These are phyloP conservation scores for Chironomus riparius DNA, from an alignment of 2,888 invertebrate species.

Conservation along the genomic window DNA sequence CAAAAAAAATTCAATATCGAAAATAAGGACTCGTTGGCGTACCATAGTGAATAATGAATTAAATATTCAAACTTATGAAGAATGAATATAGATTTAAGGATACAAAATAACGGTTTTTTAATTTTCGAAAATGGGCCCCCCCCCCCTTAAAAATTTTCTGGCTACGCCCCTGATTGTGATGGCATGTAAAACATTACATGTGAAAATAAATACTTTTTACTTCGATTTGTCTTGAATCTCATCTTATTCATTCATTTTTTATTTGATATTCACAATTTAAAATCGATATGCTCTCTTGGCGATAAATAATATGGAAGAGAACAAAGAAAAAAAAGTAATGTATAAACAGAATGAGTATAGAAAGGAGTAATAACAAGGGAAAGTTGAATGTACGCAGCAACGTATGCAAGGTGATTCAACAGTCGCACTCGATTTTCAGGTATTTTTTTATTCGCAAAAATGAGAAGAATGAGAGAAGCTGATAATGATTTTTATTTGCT, in stretches of 20 bases:
- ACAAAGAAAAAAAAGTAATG: not conserved
- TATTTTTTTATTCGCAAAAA: not conserved
- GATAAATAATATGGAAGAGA: not conserved
- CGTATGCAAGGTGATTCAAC: not conserved
- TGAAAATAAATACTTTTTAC: not conserved
- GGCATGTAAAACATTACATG: not conserved
- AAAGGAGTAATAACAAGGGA: not conserved
- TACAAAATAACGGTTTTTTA: too few relatives aligned
- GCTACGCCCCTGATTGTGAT: too few relatives aligned
- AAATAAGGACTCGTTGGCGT: too few relatives aligned
- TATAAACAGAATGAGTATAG: not conserved
- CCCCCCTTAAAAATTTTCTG: too few relatives aligned
- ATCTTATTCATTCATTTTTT: not conserved
- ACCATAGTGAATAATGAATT: too few relatives aligned
- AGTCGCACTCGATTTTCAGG: not conserved
- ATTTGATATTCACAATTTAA: not conserved
- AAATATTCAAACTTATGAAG: too few relatives aligned
- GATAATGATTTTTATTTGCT: not conserved
- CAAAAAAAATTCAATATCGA: too few relatives aligned
- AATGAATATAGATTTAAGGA: too few relatives aligned
- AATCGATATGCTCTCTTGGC: not conserved
- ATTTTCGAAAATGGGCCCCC: too few relatives aligned
- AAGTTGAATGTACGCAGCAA: constrained; percentile 1
- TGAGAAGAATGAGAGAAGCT: not conserved
- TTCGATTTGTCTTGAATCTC: not conserved